Conservation (phyloP, 1,140 invertebrate genomes). For the Choristoneura fumiferana region DNA sequence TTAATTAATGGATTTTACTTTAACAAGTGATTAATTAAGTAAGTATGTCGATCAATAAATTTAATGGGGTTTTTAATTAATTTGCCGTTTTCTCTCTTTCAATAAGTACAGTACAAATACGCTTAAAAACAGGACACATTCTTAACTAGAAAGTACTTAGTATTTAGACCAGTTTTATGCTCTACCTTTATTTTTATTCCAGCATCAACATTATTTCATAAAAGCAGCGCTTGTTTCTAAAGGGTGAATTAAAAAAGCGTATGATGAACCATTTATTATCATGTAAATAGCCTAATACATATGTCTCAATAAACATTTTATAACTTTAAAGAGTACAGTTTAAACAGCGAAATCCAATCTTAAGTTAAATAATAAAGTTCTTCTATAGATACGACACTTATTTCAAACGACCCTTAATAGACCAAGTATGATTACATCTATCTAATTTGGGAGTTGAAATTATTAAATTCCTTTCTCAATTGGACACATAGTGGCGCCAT, state of each 20-base stretch:
- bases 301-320: no score
- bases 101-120: neutral
- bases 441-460: constrained; percentile 11
- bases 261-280: no score
- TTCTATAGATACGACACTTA: neutral
- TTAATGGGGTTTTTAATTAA: no score
- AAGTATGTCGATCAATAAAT: neutral
- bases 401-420: constrained; percentile 14
- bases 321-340: no score
- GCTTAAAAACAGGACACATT: neutral
- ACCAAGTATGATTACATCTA: constrained; percentile 9
- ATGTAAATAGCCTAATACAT: no score
- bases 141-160: no score
- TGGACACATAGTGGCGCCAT: constrained; percentile 46
- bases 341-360: neutral
- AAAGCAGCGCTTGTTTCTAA: no score
- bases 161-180: no score
- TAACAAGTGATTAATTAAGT: neutral
- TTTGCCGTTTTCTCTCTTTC: neutral
- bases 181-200: no score
- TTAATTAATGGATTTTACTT: neutral
- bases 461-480: neutral
- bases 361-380: constrained; percentile 2
- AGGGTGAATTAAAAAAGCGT: no score
- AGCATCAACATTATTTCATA: no score